These are phyloP conservation scores for Arion vulgaris DNA, from an alignment of 1,140 invertebrate species.

Conservation along the genomic window DNA sequence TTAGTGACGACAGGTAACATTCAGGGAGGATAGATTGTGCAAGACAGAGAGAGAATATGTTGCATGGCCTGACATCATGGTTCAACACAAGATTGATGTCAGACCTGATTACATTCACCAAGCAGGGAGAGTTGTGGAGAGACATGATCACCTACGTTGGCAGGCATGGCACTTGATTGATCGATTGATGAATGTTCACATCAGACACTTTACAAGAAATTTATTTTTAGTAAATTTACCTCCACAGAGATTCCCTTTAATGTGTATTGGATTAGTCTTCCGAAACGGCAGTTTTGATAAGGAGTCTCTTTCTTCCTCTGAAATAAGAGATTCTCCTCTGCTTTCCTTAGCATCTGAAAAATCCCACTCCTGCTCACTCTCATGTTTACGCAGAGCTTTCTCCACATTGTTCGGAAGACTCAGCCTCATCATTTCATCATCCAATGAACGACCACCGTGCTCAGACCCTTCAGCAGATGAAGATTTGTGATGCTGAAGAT, in stretches of 20 bases:
- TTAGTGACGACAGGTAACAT: too few relatives aligned
- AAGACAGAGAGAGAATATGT: too few relatives aligned
- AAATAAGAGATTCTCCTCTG: background rate
- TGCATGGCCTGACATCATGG: too few relatives aligned
- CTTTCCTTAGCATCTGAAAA: background rate
- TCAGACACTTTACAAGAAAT: too few relatives aligned
- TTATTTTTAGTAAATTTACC: conserved; percentile 14
- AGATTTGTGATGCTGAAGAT: background rate
- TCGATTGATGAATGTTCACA: too few relatives aligned
- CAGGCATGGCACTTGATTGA: too few relatives aligned
- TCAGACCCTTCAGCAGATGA: background rate
- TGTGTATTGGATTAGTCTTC: conserved; percentile 34
- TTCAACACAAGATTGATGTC: too few relatives aligned
- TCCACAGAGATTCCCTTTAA: conserved; percentile 1
- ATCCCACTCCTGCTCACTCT: background rate
- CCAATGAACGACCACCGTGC: background rate
- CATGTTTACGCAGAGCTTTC: background rate
- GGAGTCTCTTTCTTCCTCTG: conserved; percentile 26
- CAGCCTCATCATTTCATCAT: background rate
- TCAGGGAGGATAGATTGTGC: too few relatives aligned
- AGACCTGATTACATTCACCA: too few relatives aligned
- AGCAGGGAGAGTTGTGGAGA: too few relatives aligned
- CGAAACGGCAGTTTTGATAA: conserved; percentile 21
- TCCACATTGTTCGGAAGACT: conserved; percentile 18
- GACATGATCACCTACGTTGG: too few relatives aligned